phyloP scores from a whole-genome alignment of 2,797 vertebrate species.

The Melopsittacus undulatus region DNA sequence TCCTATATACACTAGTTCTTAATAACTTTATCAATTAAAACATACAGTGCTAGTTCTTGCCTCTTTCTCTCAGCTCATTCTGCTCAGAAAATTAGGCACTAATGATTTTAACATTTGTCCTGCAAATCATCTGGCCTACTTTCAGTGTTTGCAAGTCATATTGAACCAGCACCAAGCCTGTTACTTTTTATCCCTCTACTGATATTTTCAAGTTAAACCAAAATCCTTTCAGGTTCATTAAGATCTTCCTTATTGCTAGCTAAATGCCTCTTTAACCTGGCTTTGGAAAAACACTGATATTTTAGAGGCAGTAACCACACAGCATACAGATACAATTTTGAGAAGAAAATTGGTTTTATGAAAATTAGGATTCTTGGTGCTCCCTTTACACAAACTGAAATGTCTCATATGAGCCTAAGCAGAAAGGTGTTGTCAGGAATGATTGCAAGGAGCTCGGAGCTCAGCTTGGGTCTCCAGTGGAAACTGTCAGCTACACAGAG shows the following conservation, averaged over 20 bases:
- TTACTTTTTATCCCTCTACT: neutral
- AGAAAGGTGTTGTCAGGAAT: neutral
- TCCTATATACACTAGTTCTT: accelerated
- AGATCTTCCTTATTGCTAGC: neutral
- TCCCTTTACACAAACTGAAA: neutral
- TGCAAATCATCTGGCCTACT: neutral
- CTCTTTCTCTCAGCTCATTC: neutral
- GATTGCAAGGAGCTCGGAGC: neutral
- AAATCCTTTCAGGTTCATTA: neutral
- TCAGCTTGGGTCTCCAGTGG: neutral
- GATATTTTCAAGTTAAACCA: neutral
- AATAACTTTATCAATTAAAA: neutral
- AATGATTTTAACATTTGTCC: neutral
- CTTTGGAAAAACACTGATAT: neutral
- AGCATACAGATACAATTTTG: neutral
- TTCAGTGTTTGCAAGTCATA: neutral
- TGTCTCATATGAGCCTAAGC: neutral
- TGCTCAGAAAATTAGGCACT: neutral
- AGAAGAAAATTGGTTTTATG: neutral
- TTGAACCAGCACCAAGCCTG: accelerated
- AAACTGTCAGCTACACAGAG: neutral
- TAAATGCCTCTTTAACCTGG: neutral
- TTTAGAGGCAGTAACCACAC: neutral
- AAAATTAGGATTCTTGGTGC: neutral
- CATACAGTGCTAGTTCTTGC: neutral